Evolutionary conservation across 2,888 invertebrate genomes (phyloP), one percentile per base, ranked within the genome.

Genomic region (Autographa gamma): DNA sequence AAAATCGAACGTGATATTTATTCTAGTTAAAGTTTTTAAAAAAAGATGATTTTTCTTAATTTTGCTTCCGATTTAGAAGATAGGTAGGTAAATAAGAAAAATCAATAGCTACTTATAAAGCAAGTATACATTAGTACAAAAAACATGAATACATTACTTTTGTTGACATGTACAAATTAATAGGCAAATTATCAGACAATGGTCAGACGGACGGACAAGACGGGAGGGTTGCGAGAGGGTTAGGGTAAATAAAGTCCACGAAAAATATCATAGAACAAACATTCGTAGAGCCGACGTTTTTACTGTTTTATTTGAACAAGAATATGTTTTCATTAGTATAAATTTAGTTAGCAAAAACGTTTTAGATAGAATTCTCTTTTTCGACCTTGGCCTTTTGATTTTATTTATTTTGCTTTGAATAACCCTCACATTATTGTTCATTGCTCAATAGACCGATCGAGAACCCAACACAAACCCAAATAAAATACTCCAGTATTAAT

Each of bases 181-280:
- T 80, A 81, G 74, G 83, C 77, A 79, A 84, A 85, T 85, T 80
- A 84, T 79, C 85, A 82, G 80, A 84, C 88, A 86, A 83, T 84
- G 85, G 86, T 80, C 85, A 85, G 84, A 82, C 82, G 60, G 69
- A 64, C 71, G 64, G 69, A 64, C 71, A 79, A 81, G 84, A 80
- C 73, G 71, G 70, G 75, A 81, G 83, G 82, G 78, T 79, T 67
- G 74, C 60, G 75, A 68, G 74, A 74, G 73, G 32, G 56, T n/a
- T 67, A 76, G 79, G 79, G 82, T 81, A 74, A 85, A 86, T 80
- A 83, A 81, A 86, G 74, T 79, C 73, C 73, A 74, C 73, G 68
- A 75, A 78, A 84, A 81, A 82, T 75, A 73, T 71, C 74, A 74
- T 66, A 73, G 69, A 73, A 38, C 68, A 66, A 31, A 65, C 38